Conservation (phyloP, 2,113 vertebrate genomes). For the Mystacornis crossleyi region DNA sequence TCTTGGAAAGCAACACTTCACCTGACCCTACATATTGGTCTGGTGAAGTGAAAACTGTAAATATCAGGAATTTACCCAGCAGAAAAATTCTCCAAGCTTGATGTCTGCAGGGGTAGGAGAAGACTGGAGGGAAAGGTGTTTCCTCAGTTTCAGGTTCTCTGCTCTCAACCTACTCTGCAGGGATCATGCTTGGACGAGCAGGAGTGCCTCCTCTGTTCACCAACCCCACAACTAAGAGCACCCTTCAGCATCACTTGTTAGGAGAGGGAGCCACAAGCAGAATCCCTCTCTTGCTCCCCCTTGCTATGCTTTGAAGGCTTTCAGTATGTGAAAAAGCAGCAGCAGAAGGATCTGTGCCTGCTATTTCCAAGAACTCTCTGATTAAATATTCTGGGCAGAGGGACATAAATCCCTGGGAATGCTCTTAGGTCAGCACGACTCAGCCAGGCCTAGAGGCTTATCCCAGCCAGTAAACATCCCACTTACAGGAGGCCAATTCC, state of each 20-base stretch:
- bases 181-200: not conserved
- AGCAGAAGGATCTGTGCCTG: not conserved
- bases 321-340: not conserved
- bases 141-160: not conserved
- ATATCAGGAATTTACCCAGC: not conserved
- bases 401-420: not conserved
- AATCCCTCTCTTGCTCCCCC: not conserved
- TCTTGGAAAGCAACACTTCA: not conserved
- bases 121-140: not conserved
- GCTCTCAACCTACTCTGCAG: not conserved
- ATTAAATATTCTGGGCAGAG: not conserved
- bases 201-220: not conserved
- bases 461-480: not conserved
- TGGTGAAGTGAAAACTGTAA: not conserved
- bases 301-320: not conserved
- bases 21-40: not conserved
- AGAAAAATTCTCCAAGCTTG: not conserved
- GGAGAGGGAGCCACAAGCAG: not conserved
- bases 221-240: not conserved
- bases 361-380: not conserved
- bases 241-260: not conserved
- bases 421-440: accelerated
- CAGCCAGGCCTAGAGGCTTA: not conserved
- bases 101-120: not conserved
- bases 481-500: not conserved